phyloP scores from a whole-genome alignment of 2,113 vertebrate species.

The Oryzias celebensis region DNA sequence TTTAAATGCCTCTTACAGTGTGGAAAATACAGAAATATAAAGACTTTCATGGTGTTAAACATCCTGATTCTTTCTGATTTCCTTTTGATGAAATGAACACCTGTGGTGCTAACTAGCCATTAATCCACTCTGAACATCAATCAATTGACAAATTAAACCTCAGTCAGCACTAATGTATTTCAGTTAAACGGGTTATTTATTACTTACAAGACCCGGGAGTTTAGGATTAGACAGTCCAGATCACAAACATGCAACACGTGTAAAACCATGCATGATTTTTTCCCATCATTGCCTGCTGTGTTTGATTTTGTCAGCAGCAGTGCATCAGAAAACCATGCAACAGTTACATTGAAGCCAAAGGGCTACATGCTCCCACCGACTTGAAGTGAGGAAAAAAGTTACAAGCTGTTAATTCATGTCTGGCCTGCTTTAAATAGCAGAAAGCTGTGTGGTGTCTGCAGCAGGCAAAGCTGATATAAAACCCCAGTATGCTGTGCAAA shows the following conservation, averaged over 20 bases:
- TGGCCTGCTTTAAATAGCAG: constrained; percentile 36
- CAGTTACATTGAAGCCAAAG: constrained; percentile 16
- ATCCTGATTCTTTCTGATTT: background rate
- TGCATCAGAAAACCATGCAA: constrained; percentile 5
- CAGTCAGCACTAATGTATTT: constrained; percentile 16
- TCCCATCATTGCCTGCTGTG: constrained; percentile 28
- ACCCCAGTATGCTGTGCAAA: constrained; percentile 39
- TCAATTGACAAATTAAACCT: constrained; percentile 24
- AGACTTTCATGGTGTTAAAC: background rate
- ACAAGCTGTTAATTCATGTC: constrained; percentile 42
- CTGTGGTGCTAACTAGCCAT: constrained; percentile 21
- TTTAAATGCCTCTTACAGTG: too few species aligned
- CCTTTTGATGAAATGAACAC: background rate
- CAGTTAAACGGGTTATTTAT: constrained; percentile 38
- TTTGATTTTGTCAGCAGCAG: background rate
- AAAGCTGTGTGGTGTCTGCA: constrained; percentile 9
- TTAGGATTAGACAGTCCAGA: background rate
- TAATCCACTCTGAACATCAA: constrained; percentile 28
- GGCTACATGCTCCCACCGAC: background rate
- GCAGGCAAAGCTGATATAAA: constrained; percentile 37
- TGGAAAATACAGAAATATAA: too few species aligned
- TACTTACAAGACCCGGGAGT: constrained; percentile 27
- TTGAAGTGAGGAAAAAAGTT: constrained; percentile 26
- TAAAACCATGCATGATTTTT: constrained; percentile 14
- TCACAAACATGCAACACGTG: background rate